These are phyloP conservation scores for Drosophila kuntzei DNA, from an alignment of 2,888 invertebrate species.

Conservation along the genomic window DNA sequence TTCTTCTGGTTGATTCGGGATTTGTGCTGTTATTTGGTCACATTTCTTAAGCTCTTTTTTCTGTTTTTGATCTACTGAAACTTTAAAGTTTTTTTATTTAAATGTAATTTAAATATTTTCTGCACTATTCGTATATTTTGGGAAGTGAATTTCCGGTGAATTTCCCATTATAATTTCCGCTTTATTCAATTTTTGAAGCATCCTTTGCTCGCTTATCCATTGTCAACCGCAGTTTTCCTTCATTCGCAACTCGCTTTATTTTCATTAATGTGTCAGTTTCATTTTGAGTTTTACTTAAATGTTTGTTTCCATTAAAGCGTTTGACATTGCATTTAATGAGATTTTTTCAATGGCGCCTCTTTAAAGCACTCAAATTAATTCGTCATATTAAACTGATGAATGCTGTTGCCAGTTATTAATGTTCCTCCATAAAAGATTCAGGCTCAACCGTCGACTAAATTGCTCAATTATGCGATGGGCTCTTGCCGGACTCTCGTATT, in stretches of 20 bases:
- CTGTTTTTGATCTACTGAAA: background rate
- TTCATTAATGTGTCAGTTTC: conserved; percentile 25
- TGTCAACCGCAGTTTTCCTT: conserved; percentile 12
- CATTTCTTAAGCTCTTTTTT: conserved; percentile 10
- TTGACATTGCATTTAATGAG: conserved; percentile 26
- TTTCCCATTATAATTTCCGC: conserved; percentile 36
- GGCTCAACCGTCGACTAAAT: conserved; percentile 34
- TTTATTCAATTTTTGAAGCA: conserved; percentile 27
- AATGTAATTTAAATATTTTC: background rate
- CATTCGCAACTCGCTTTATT: background rate
- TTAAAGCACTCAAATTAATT: conserved; percentile 57
- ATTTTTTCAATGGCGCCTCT: conserved; percentile 7
- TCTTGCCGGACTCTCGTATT: conserved; percentile 23
- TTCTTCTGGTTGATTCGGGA: conserved; percentile 11
- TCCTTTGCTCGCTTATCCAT: conserved; percentile 12
- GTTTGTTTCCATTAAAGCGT: conserved; percentile 1
- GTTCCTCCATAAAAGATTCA: conserved; percentile 33
- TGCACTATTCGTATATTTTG: background rate
- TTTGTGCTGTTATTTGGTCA: conserved; percentile 32
- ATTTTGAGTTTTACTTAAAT: conserved; percentile 17
- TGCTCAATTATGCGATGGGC: conserved; percentile 50
- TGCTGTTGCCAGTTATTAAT: conserved; percentile 65
- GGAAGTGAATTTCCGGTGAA: conserved; percentile 16
- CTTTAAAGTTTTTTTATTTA: conserved; percentile 17
- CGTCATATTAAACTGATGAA: conserved; percentile 76